These are phyloP conservation scores for Tadarida brasiliensis DNA, from an alignment of 2,797 vertebrate genomes.

Conservation along the genomic window DNA sequence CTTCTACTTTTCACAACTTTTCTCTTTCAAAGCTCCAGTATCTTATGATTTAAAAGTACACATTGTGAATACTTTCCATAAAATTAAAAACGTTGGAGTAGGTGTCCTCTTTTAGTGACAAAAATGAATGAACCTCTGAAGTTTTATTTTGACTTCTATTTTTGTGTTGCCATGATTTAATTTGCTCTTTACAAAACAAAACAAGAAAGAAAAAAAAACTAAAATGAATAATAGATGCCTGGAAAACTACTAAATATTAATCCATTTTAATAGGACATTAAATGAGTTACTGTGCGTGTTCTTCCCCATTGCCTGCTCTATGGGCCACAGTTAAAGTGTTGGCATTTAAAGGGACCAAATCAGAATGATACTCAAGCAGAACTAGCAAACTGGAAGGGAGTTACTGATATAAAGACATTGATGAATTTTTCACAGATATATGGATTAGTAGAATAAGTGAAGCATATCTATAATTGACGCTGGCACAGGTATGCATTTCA, in stretches of 20 bases:
- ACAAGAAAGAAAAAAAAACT: neutral
- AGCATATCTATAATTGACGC: neutral
- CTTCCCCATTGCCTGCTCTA: neutral
- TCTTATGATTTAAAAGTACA: neutral
- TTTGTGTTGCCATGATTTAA: neutral
- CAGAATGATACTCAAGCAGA: neutral
- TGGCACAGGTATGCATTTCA: neutral
- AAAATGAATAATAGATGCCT: neutral
- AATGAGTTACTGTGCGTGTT: neutral
- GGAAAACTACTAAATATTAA: neutral
- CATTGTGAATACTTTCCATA: neutral
- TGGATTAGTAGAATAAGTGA: neutral
- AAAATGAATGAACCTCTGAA: neutral
- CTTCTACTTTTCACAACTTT: neutral
- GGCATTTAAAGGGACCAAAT: neutral
- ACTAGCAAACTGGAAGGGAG: neutral
- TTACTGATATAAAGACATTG: neutral
- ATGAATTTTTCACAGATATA: neutral
- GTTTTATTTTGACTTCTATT: neutral
- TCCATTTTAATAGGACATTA: neutral
- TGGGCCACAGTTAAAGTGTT: neutral
- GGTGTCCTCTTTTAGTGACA: neutral
- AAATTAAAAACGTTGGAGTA: neutral
- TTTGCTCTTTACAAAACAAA: neutral
- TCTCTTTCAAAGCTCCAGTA: neutral